Percentiles rank a stretch among this genome's conserved stretches.
Evolutionary conservation across 2,797 vertebrate species (phyloP).

Genomic region (Scyliorhinus canicula): DNA sequence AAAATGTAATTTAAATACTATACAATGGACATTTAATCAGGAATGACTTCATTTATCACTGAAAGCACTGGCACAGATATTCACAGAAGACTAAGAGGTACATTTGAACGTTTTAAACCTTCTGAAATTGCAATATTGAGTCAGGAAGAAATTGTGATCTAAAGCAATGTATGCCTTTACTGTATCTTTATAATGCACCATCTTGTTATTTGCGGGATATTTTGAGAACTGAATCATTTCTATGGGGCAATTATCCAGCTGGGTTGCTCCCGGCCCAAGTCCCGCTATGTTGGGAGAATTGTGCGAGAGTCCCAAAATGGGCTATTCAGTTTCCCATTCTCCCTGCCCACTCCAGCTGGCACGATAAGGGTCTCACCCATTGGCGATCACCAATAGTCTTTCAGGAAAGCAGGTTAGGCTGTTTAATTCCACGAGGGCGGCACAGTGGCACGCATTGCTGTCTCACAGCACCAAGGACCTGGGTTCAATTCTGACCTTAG

Average conservation of each 20-base stretch:
- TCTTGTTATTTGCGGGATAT: not conserved
- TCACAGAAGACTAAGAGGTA: not conserved
- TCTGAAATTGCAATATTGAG: not conserved
- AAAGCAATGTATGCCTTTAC: not conserved
- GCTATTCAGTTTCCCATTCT: no score
- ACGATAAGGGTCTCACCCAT: no score
- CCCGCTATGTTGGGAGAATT: no score
- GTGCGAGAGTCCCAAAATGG: no score
- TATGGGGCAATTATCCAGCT: no score
- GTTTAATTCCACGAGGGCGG: no score
- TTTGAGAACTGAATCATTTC: not conserved
- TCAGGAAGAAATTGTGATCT: not conserved
- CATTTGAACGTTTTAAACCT: not conserved
- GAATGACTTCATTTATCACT: constrained; percentile 1
- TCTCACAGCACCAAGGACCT: no score
- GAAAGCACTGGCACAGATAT: not conserved
- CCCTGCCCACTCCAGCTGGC: no score
- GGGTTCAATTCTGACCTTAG: no score
- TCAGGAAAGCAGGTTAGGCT: not conserved
- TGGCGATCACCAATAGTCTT: not conserved
- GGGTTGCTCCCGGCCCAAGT: no score
- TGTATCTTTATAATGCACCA: not conserved
- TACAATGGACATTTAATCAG: not conserved
- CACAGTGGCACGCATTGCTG: no score
- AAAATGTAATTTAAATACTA: not conserved